Evolutionary conservation across 2,113 vertebrate genomes (phyloP).

Genomic region (Platycercus adscitus): DNA sequence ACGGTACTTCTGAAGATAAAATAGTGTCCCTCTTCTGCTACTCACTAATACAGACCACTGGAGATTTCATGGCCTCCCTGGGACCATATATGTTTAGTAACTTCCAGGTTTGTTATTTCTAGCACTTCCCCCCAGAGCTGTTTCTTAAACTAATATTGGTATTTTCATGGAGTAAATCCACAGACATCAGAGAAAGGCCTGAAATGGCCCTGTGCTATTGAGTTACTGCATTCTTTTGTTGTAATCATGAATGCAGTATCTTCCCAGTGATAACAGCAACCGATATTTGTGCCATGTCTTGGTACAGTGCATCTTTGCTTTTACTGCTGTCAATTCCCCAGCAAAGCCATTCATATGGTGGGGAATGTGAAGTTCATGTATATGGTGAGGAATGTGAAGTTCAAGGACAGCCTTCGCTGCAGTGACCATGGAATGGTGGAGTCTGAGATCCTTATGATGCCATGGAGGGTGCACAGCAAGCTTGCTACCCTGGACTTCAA

Average conservation of each 20-base stretch:
- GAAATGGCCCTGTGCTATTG: background rate
- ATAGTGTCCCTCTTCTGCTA: background rate
- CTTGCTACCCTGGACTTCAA: background rate
- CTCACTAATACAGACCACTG: background rate
- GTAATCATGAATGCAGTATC: background rate
- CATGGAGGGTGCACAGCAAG: background rate
- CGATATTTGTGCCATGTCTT: background rate
- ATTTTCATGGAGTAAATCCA: background rate
- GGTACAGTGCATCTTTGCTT: background rate
- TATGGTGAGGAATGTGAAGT: background rate
- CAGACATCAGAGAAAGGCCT: background rate
- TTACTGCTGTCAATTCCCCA: background rate
- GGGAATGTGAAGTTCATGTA: background rate
- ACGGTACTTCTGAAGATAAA: background rate
- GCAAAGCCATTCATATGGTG: background rate
- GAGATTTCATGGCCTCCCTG: background rate
- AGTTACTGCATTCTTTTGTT: background rate
- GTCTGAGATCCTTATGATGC: background rate
- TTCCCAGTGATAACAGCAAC: background rate
- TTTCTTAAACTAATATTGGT: background rate
- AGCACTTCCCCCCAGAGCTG: background rate
- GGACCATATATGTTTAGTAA: background rate
- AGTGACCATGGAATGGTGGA: background rate
- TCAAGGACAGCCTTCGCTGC: background rate
- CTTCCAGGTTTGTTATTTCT: background rate